Evolutionary conservation across 2,888 invertebrate genomes (phyloP).

Genomic region (Tachina grossa): DNA sequence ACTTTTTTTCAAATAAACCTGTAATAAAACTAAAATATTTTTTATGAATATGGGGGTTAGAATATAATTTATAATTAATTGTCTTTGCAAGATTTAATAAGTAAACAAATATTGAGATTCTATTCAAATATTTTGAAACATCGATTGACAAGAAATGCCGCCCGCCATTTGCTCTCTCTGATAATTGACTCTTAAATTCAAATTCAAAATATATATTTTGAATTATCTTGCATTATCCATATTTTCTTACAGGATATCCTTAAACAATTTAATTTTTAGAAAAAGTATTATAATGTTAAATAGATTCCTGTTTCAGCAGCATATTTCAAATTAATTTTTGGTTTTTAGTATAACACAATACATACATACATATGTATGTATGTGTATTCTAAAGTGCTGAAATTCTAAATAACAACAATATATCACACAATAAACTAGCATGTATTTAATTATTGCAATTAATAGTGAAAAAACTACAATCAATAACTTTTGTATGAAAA

Average conservation of each 20-base stretch:
- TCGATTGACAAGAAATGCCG: no score
- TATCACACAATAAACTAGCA: background rate
- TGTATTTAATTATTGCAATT: background rate
- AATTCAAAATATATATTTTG: background rate
- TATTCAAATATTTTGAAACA: no score
- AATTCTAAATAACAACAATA: background rate
- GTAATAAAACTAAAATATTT: no score
- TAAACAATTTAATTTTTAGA: background rate
- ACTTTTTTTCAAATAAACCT: no score
- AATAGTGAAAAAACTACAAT: slow-evolving; percentile 1
- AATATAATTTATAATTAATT: no score
- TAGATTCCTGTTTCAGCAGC: background rate
- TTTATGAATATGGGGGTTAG: no score
- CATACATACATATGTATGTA: background rate
- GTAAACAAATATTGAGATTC: no score
- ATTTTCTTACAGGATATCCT: background rate
- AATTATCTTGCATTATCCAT: background rate
- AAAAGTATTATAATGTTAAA: slow-evolving; percentile 45
- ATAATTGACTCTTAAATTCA: no score
- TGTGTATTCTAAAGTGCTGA: background rate
- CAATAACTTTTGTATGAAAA: slow-evolving; percentile 7
- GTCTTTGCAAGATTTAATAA: no score
- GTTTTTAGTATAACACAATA: background rate
- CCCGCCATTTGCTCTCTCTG: no score
- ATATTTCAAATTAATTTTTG: background rate